phyloP scores from a whole-genome alignment of 2,888 invertebrate species.

The Trilocha varians region DNA sequence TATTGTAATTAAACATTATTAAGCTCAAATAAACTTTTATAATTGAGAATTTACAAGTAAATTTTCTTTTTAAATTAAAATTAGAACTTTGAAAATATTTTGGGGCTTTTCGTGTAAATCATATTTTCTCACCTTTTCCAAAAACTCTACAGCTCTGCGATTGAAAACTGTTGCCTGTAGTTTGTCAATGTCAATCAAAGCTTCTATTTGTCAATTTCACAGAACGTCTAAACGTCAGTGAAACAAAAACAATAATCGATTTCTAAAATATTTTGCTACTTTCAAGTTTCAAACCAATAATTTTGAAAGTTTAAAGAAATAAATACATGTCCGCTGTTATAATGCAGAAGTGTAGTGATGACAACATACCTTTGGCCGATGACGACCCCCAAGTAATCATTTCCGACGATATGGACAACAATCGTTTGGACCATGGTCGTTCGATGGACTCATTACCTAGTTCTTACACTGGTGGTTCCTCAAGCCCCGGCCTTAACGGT shows the following conservation, averaged over 20 bases:
- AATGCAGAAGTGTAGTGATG: slow-evolving; percentile 83
- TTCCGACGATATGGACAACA: slow-evolving; percentile 82
- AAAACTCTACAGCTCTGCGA: no score
- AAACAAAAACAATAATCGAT: slow-evolving; percentile 20
- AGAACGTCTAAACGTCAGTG: no score
- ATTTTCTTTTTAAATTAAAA: no score
- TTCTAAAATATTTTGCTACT: slow-evolving; percentile 8
- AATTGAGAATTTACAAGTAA: no score
- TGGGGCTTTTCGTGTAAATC: no score
- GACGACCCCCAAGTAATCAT: slow-evolving; percentile 95
- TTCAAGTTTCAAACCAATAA: not conserved
- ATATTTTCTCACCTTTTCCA: no score
- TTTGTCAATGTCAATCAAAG: no score
- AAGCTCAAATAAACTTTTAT: no score
- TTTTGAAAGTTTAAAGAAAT: not conserved
- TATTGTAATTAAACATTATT: no score
- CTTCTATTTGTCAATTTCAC: no score
- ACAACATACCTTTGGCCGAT: slow-evolving; percentile 91
- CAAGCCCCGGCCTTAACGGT: slow-evolving; percentile 79
- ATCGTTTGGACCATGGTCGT: slow-evolving; percentile 82
- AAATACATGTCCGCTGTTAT: slow-evolving; percentile 54
- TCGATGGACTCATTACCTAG: slow-evolving; percentile 94
- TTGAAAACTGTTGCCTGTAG: no score
- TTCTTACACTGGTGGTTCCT: slow-evolving; percentile 87
- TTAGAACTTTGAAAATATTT: no score